Evolutionary conservation across 2,888 invertebrate species (phyloP).

Genomic region (Autographa pulchrina): DNA sequence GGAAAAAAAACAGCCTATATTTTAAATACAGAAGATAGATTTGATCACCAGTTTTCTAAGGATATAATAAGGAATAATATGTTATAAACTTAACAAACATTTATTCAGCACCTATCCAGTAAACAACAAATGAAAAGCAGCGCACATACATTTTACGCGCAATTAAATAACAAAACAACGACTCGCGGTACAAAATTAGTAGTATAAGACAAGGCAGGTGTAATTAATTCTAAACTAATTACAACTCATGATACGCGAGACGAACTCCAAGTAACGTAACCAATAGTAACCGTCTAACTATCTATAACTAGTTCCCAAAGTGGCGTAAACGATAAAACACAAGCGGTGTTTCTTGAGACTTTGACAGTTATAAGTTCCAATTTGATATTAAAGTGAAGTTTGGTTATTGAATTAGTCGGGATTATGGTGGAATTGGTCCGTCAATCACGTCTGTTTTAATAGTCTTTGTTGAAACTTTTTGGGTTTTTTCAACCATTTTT

Average conservation of each 20-base stretch:
- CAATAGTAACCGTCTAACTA: conserved; percentile 55
- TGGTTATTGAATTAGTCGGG: conserved; percentile 23
- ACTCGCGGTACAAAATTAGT: conserved; percentile 48
- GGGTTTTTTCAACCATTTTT: too few species aligned
- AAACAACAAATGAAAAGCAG: not conserved
- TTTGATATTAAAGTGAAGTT: conserved; percentile 44
- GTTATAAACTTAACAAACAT: not conserved
- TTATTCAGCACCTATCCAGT: not conserved
- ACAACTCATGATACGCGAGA: conserved; percentile 74
- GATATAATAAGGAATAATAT: not conserved
- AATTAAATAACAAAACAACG: conserved; percentile 18
- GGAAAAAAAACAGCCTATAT: too few species aligned
- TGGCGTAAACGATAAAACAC: conserved; percentile 64
- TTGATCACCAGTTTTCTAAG: too few species aligned
- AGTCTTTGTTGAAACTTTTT: not conserved
- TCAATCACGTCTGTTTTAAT: not conserved
- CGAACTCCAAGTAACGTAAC: conserved; percentile 60
- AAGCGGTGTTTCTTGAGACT: conserved; percentile 58
- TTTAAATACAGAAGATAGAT: too few species aligned
- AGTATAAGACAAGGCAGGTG: conserved; percentile 72
- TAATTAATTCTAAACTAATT: conserved; percentile 85
- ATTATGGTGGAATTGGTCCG: not conserved
- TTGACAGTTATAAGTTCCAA: conserved; percentile 33
- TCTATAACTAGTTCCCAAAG: conserved; percentile 56
- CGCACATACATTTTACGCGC: not conserved